phyloP scores from a whole-genome alignment of 2,113 vertebrate genomes.

The Procavia capensis region DNA sequence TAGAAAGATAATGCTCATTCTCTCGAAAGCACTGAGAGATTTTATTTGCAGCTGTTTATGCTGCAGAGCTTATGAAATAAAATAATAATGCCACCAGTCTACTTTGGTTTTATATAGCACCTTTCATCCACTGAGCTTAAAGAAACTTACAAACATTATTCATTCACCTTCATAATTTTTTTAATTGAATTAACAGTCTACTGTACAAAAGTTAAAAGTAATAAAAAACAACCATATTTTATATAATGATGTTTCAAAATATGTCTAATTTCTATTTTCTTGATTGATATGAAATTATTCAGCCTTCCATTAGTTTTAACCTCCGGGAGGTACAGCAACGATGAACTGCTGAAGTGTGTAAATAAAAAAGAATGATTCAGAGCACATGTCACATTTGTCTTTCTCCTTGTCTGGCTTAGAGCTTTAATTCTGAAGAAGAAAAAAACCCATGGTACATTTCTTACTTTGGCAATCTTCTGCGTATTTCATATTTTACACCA shows the following conservation, averaged over 20 bases:
- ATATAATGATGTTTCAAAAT: conserved; percentile 50
- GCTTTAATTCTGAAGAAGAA: conserved; percentile 53
- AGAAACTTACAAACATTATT: conserved; percentile 64
- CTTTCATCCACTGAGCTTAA: conserved; percentile 63
- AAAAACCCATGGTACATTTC: background rate
- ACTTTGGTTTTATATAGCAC: conserved; percentile 67
- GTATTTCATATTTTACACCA: conserved; percentile 1
- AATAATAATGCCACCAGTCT: conserved; percentile 54
- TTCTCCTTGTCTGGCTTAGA: conserved; percentile 32
- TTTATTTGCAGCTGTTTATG: conserved; percentile 61
- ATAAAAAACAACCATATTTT: conserved; percentile 71
- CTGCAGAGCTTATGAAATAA: conserved; percentile 71
- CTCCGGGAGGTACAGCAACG: conserved; percentile 68
- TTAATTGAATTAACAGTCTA: conserved; percentile 68
- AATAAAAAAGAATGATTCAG: conserved; percentile 75
- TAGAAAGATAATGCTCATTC: conserved; percentile 61
- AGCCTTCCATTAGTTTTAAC: conserved; percentile 68
- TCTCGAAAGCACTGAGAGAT: conserved; percentile 41
- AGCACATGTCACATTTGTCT: conserved; percentile 48
- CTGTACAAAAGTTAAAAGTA: conserved; percentile 61
- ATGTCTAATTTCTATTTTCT: conserved; percentile 66
- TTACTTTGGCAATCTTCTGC: background rate
- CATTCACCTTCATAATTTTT: conserved; percentile 68
- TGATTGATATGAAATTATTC: conserved; percentile 69
- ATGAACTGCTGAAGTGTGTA: conserved; percentile 56